Base-by-base conservation (phyloP, 2,797 vertebrate genomes). In the Sardinella longiceps region DNA sequence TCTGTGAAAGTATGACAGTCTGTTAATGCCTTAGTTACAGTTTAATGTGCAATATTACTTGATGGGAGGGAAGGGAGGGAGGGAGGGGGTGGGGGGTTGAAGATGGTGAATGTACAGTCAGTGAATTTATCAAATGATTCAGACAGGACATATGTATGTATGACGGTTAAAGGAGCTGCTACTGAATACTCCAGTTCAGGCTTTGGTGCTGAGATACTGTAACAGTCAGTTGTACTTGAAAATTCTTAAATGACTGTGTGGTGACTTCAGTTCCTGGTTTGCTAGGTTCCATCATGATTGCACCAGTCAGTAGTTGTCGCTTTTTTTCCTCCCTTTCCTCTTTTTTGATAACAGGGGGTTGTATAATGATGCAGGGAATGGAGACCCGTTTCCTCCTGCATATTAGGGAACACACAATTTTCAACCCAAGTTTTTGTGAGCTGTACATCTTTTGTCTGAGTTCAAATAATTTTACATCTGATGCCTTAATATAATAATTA, bases 41-140 rank as follows among this genome's bases (percentile, higher is more conserved):
- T 70, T 9, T 70, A 70, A 77, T 39, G 70, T 77, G 70, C 70
- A 77, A 77, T 77, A 77, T 77, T 39, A 77, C 37, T 77, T 77
- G 33, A 60, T 25, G 56, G 30, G 30, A 10, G 7, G 46, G 46
- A 18, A 6, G 51, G 20, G 20, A 7, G 11, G n/a, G 46, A 11
- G 46, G 46, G 51, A n/a, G 46, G 7, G 46, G 46, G 51, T 3
- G 51, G 20, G 20, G 20, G 11, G n/a, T 1, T 58, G 56, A 66
- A 33, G 30, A 66, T 28, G 11, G 25, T 66, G 33, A 70, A 70
- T 70, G 14, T 33, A 70, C 28, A 12, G 28, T 33, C 12, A 70
- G 15, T 11, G 4, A 77, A 5, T 37, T 0, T 20, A 70, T 70
- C 15, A 3, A 74, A 23, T 77, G 56, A 60, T 25, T 1, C n/a